Evolutionary conservation across 2,888 invertebrate species (phyloP), one percentile per base, ranked within the genome.

Genomic region (Lamproptera curius): DNA sequence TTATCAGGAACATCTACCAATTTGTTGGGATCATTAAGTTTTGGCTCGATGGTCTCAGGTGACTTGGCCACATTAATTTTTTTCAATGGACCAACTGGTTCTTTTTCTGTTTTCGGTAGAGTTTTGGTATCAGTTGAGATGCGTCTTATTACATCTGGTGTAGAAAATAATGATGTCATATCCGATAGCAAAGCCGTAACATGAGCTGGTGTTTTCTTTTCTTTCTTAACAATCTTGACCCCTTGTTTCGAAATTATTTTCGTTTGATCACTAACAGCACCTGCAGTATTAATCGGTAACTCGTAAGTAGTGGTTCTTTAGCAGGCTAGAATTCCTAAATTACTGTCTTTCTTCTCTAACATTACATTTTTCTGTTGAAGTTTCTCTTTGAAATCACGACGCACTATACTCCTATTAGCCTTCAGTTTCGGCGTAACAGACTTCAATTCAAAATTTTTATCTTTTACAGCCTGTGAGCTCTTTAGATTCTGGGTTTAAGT

Each of bases 61-160:
- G 56, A 33, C 56, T 62, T 65, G 20, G 51, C 16, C 45, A 42
- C 52, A 53, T 57, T 67, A 20, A 43, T 5, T 57, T 73, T 74
- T 55, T 73, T 73, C 42, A 69, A 73, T 52, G 34, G 46, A 5
- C 51, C 45, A 13, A 56, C 9, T 37, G 61, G 14, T 16, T 90
- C 90, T 67, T 90, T 89, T 1, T 88, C 89, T 56, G 79, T 61
- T 65, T 89, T 89, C 4, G 76, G 76, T 56, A 88, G 70, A 15
- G 69, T 56, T 63, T 90, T 90, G 36, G 67, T 73, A 45, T 88
- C 89, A 35, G 88, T 84, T 44, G 89, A 89, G 11, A 93, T 92
- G 60, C 93, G 87, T 60, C 93, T 87, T 49, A 94, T 93, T 44
- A 94, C 93, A 83, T 94, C 94, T 14, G 94, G 94, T 34, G 93